A percentile compares a stretch with the other conserved stretches of the same genome.
Evolutionary conservation across 2,113 vertebrate species (phyloP).

Genomic region (Agapornis roseicollis): DNA sequence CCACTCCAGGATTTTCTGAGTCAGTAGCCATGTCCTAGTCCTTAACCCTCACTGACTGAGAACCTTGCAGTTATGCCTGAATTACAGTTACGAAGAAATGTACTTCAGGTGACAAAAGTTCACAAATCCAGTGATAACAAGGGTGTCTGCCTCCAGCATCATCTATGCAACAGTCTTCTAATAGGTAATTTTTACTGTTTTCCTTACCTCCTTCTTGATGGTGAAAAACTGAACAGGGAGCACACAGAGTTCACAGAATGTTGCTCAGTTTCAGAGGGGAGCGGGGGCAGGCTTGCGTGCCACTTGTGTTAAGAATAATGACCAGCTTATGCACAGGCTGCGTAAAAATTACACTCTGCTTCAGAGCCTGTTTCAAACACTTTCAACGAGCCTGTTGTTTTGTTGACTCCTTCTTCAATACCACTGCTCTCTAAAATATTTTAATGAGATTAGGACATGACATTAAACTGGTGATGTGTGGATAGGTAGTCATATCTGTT

Average conservation of each 20-base stretch:
- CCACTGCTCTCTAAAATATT: background rate
- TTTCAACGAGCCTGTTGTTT: background rate
- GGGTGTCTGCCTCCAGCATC: background rate
- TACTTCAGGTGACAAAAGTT: background rate
- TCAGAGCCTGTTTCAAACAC: background rate
- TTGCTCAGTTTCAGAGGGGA: background rate
- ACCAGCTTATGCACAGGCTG: background rate
- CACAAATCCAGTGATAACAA: background rate
- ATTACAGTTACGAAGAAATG: background rate
- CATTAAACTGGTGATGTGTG: background rate
- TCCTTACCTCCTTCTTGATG: background rate
- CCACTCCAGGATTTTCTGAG: background rate
- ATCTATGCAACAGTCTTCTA: background rate
- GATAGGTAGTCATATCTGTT: background rate
- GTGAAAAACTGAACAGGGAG: background rate
- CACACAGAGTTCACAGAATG: background rate
- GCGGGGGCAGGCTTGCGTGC: background rate
- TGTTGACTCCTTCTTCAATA: background rate
- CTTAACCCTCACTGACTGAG: background rate
- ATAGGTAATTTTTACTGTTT: background rate
- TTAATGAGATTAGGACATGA: background rate
- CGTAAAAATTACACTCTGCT: background rate
- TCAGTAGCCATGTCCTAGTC: background rate
- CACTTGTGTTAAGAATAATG: background rate
- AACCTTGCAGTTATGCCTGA: background rate